Base-by-base conservation (phyloP, 2,888 invertebrate genomes). In the Conchocele bisecta region DNA sequence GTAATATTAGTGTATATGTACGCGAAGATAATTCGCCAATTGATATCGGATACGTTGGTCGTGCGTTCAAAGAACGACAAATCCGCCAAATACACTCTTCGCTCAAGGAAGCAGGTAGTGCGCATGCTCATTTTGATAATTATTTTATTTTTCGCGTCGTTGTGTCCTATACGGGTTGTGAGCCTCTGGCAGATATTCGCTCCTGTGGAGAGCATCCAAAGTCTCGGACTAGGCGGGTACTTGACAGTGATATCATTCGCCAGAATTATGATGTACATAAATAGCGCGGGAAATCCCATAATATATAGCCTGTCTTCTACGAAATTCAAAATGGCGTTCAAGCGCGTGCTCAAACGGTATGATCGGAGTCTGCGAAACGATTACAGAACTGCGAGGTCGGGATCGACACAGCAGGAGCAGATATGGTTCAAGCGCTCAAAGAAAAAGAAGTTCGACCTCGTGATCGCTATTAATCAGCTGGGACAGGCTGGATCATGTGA, bases 221-320 rank as follows among this genome's bases (percentile, higher is more conserved):
- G 93, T 51, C 93, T 96, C 86, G 96, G 96, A 70, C 92, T 95
- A 87, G 96, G 96, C 81, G 94, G 94, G 60, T 97, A 96, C 91
- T 96, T 95, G 91, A 95, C 94, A 89, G 92, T 97, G 71, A 92
- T 97, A 74, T 96, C 95, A 91, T 95, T 96, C 91, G 95, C 95
- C 88, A 94, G 97, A 81, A 74, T 83, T 11, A 77, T 97, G 95
- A 92, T 96, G 80, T 96, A 97, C 92, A 93, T 97, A 59, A 97
- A 97, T 91, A 97, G 97, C 51, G 97, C 97, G 13, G 94, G 97
- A 61, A 97, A 97, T 92, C 97, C 97, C 13, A 95, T 97, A 85
- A 92, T 97, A 57, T 97, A 97, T 92, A 97, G 97, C 90, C 93
- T 97, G 61, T 96, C 97, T 95, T 96, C 96, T 67, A 95, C 96